Evolutionary conservation across 2,888 invertebrate species (phyloP), one percentile per base, ranked within the genome.

Genomic region (Poecilobothrus nobilitatus): DNA sequence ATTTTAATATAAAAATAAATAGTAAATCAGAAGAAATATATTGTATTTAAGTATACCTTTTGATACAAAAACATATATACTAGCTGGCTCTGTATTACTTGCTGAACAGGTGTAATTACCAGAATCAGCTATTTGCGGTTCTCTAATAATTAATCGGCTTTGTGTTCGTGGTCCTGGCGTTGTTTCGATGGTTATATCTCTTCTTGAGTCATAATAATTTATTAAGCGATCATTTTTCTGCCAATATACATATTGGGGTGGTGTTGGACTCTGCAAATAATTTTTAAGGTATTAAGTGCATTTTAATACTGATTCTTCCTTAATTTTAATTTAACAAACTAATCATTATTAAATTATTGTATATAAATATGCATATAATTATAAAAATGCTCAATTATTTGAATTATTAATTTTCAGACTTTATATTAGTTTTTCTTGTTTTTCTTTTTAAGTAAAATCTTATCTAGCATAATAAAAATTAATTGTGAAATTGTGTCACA

Each of bases 221-320:
- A 95, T 93, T 90, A 95, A 93, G 79, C 91, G 90, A 82, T 91
- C 91, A 84, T 95, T 94, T 85, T 94, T 94, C 84, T 92, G 94
- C 95, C 95, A 95, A 85, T 94, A 94, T 79, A 95, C 94, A 85
- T 94, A 95, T 84, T 94, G 94, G 74, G 94, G 94, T 74, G 94
- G 94, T 78, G 90, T 91, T 68, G 94, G 94, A 81, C 94, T 94
- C 92, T 94, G 86, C 5, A 87, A 70, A 9, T 34, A 63, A 12
- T 61, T 41, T n/a, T 12, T 71, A 1, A 44, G 86, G 74, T 71
- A 34, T 8, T 67, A 21, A 44, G 18, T n/a, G n/a, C n/a, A n/a
- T n/a, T n/a, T n/a, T n/a, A n/a, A n/a, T n/a, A n/a, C 53, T 22
- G 22, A n/a, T 66, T 21, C 22, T 53, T 61, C 27, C n/a, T n/a